Evolutionary conservation across 2,113 vertebrate species (phyloP).

Genomic region (Malurus melanocephalus): DNA sequence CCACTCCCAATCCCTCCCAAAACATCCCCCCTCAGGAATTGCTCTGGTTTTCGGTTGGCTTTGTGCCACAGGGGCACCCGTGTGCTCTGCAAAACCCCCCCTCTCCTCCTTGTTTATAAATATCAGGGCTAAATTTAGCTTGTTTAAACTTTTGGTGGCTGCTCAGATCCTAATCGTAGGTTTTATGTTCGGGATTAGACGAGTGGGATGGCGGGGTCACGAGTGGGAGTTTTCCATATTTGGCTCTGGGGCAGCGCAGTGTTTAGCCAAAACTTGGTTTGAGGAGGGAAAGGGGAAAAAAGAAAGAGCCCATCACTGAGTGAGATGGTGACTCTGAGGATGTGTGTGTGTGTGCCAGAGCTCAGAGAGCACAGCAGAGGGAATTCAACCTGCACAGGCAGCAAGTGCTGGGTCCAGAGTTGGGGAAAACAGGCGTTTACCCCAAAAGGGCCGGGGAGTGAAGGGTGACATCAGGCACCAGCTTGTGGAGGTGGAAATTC

Average conservation of each 20-base stretch:
- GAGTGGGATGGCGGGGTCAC: neutral
- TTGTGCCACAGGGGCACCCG: neutral
- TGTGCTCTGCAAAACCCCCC: neutral
- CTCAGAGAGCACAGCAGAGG: neutral
- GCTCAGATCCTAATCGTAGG: constrained; percentile 43
- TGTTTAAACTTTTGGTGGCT: constrained; percentile 50
- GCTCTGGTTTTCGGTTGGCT: neutral
- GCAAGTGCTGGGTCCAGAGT: neutral
- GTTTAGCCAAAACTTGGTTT: neutral
- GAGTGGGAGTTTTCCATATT: constrained; percentile 17
- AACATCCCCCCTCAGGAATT: accelerated
- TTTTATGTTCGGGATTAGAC: constrained; percentile 24
- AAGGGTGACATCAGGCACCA: neutral
- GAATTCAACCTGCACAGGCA: neutral
- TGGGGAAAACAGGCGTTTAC: neutral
- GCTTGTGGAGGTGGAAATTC: neutral
- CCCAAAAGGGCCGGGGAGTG: neutral
- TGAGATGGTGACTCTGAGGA: neutral
- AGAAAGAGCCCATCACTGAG: neutral
- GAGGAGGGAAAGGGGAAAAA: neutral
- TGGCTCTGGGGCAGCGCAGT: neutral
- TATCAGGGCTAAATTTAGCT: constrained; percentile 44
- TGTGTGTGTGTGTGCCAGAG: neutral
- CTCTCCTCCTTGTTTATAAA: constrained; percentile 43
- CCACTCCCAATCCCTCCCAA: accelerated